Evolutionary conservation across 2,888 invertebrate species (phyloP).

Genomic region (Flabesymbios commensalis): DNA sequence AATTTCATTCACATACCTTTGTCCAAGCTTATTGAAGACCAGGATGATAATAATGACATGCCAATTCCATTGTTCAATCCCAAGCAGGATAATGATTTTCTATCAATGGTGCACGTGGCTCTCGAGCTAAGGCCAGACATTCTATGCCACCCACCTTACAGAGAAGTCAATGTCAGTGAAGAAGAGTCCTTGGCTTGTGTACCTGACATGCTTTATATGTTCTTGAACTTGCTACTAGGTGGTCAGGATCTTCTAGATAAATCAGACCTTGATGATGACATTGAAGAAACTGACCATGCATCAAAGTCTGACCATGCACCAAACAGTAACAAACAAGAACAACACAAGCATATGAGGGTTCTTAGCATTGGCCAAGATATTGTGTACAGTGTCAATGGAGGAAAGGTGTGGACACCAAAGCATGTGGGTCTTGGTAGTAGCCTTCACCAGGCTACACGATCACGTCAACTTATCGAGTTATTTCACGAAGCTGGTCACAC

Average conservation of each 20-base stretch:
- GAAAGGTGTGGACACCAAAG: slow-evolving; percentile 9
- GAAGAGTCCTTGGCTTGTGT: background rate
- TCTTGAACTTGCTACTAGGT: slow-evolving; percentile 9
- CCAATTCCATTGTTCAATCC: background rate
- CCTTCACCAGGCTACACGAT: slow-evolving; percentile 14
- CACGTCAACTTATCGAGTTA: slow-evolving; percentile 7
- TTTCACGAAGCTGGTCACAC: slow-evolving; percentile 13
- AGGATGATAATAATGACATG: background rate
- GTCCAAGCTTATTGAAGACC: background rate
- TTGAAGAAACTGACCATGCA: too few relatives aligned
- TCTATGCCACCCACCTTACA: background rate
- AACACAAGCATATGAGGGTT: background rate
- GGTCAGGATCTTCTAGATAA: slow-evolving; percentile 1
- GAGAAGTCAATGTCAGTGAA: background rate
- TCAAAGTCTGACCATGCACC: too few relatives aligned
- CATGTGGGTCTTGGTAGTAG: slow-evolving; percentile 11
- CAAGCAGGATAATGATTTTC: slow-evolving; percentile 2
- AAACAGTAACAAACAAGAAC: background rate
- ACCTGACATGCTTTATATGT: slow-evolving; percentile 17
- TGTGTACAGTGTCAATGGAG: too few relatives aligned
- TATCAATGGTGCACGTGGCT: slow-evolving; percentile 8
- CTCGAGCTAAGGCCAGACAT: slow-evolving; percentile 3
- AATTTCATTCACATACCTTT: background rate
- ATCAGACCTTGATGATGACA: slow-evolving; percentile 4
- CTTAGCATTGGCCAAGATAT: background rate